Evolutionary conservation across 2,797 vertebrate species (phyloP).

Genomic region (Falco biarmicus): DNA sequence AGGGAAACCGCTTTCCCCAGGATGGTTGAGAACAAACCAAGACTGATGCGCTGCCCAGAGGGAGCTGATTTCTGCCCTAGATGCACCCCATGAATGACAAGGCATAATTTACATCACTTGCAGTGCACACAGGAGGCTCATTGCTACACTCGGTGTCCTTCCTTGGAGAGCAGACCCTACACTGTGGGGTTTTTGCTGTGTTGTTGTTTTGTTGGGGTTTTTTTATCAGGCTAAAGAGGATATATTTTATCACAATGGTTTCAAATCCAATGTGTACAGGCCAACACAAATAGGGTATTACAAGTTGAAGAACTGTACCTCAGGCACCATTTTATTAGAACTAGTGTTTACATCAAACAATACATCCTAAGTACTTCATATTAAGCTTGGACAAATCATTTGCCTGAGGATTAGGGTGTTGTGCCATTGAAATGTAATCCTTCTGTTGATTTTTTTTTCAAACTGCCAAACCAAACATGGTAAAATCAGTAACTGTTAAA

Average conservation of each 20-base stretch:
- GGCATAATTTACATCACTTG: fast-evolving
- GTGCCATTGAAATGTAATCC: constrained; percentile 96
- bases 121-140: background rate
- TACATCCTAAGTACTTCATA: constrained; percentile 98
- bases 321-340: constrained; percentile 97
- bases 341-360: constrained; percentile 98
- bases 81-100: background rate
- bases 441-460: constrained; percentile 89
- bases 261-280: constrained; percentile 83
- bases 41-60: background rate
- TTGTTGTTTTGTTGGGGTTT: background rate
- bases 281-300: constrained; percentile 94
- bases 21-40: background rate
- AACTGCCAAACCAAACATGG: constrained; percentile 93
- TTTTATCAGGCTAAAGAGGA: constrained; percentile 84
- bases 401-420: constrained; percentile 97
- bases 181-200: constrained; percentile 56
- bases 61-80: background rate
- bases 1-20: background rate
- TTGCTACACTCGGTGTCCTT: background rate
- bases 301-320: constrained; percentile 93
- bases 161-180: constrained; percentile 72
- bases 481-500: constrained; percentile 88
- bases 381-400: constrained; percentile 99
- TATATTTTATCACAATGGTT: constrained; percentile 90